Percentiles rank a stretch among this genome's conserved stretches.
phyloP scores from a whole-genome alignment of 2,797 vertebrate species.

The Dallia pectoralis region DNA sequence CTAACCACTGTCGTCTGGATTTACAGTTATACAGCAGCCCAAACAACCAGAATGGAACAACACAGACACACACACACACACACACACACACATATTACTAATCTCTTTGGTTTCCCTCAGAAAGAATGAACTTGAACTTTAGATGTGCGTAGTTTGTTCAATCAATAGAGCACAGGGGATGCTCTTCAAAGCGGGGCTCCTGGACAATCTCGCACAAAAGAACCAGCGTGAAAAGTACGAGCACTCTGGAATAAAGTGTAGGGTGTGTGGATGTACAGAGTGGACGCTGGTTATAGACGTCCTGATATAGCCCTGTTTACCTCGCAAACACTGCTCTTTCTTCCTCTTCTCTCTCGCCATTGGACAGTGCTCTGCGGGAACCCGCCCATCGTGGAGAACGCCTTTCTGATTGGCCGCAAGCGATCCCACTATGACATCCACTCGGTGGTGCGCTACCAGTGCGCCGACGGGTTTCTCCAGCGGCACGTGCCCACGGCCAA shows the following conservation, averaged over 20 bases:
- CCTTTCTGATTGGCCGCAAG: conserved; percentile 83
- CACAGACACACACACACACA: neutral
- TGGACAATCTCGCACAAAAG: neutral
- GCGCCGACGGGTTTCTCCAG: conserved; percentile 85
- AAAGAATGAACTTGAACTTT: neutral
- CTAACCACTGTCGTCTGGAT: neutral
- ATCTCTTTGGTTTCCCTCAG: neutral
- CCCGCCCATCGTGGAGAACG: conserved; percentile 86
- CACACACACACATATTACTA: neutral
- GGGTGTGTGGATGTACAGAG: neutral
- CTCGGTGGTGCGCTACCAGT: conserved; percentile 90
- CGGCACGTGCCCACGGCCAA: conserved; percentile 87
- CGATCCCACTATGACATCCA: conserved; percentile 90
- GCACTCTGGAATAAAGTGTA: neutral
- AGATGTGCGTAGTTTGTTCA: neutral
- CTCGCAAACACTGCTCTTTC: neutral
- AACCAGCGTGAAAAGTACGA: neutral
- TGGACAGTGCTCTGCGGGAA: conserved; percentile 86
- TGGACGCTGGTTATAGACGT: neutral
- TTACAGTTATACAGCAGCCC: neutral
- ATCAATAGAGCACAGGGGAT: neutral
- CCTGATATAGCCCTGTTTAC: neutral
- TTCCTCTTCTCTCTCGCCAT: neutral
- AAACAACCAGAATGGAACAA: neutral
- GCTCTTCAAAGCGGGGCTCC: neutral